Evolutionary conservation across 1,140 invertebrate species (phyloP), one percentile per base, ranked within the genome.

Genomic region (Pachypeltis micranthus): DNA sequence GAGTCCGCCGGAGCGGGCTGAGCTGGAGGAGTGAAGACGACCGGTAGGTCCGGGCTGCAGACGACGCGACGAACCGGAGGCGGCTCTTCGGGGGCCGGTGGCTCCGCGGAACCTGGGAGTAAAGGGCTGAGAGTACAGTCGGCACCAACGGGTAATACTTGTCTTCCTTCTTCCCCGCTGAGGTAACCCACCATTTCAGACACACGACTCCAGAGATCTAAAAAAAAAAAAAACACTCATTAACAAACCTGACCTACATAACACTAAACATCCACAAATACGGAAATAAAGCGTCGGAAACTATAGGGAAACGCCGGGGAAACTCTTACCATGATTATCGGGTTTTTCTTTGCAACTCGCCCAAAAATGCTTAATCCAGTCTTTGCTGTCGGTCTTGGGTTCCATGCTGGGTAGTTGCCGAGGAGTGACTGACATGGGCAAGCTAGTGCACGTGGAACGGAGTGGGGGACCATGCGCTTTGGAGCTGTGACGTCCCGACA

Each of bases 121-220:
- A 69, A 28, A 2, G 69, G 69, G 24, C 70, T 69, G 10, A 71
- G 61, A 1, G 69, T 69, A 26, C 72, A 71, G 54, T 72, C 71
- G 16, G 68, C 67, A 10, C 70, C 69, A 1, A 69, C 68, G 4
- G 67, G 68, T 54, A 70, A 29, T 7, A 63, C 65, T 34, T 68
- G 65, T 14, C 62, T 59, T 29, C 58, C 62, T 54, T 68, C 69
- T 29, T 71, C 70, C 4, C 67, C 64, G 60, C 69, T 69, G 65
- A 72, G 70, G 44, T 69, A 69, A 39, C 71, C 71, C 21, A 74
- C 72, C 71, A 74, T 74, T 59, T 74, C 72, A 24, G 72, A 72
- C 27, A 73, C 72, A 28, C 70, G 67, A 55, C 69, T 71, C 72
- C 72, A 74, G 47, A 74, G 66, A 62, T 72, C 72, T 73, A 69